Base-by-base conservation (phyloP, 2,797 vertebrate species). In the Myotis findleyi region DNA sequence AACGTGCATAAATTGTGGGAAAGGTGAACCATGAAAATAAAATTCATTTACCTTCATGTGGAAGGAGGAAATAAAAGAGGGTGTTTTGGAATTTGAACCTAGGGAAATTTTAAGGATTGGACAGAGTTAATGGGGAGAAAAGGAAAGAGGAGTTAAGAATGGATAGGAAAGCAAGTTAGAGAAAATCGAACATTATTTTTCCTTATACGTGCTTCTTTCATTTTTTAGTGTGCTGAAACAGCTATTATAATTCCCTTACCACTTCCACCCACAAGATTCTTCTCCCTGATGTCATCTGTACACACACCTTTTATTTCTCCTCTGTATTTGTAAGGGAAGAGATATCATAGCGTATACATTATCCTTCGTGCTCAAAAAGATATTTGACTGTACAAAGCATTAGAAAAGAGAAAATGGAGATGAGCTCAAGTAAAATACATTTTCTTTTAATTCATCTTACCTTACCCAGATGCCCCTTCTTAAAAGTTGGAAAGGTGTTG, bases 21-120 rank as follows among this genome's bases (percentile, higher is more conserved):
- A 98, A 97, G 96, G 81, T 91, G 69, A 98, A 94, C 81, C 82
- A 90, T 96, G 95, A 96, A 97, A 98, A 96, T 96, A 97, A 97
- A 98, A 98, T 94, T 95, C 49, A 94, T 97, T 97, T 96, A 20
- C 81, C 94, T 97, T 94, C 94, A 96, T 97, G 97, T 73, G 83
- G 30, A 97, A 97, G 53, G 77, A 83, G 47, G 64, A 96, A 97
- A 93, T 95, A 96, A 98, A 96, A 96, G 94, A 25, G 7, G n/a
- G 13, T 95, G 23, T 97, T 69, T 95, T 96, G 82, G 81, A 96
- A 97, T 96, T 92, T 97, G 85, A 98, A 97, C 79, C 59, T 80
- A 87, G 76, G 85, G 17, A 91, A 92, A 76, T 97, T 82, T 91
- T 96, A 94, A 97, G 68, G 27, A 89, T 93, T 72, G 36, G 79